phyloP scores from a whole-genome alignment of 2,888 invertebrate species.

The Petrophora chlorosata region DNA sequence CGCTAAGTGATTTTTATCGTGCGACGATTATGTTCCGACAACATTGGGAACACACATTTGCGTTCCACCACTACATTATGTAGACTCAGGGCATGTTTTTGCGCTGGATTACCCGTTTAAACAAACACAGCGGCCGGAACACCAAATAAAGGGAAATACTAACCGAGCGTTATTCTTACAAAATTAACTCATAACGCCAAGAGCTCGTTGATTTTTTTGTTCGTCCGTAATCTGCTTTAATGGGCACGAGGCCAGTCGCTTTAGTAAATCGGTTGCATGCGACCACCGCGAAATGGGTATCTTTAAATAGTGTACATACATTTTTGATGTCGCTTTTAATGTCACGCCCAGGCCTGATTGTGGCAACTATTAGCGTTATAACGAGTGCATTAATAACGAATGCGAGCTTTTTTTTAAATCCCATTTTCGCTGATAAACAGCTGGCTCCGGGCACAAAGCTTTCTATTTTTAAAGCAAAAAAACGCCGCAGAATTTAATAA shows the following conservation, averaged over 20 bases:
- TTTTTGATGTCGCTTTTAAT: conserved; percentile 79
- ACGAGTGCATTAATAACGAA: conserved; percentile 70
- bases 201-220: conserved; percentile 76
- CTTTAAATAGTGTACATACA: conserved; percentile 79
- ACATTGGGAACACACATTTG: conserved; percentile 70
- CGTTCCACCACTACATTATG: conserved; percentile 65
- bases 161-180: conserved; percentile 80
- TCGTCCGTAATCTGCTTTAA: conserved; percentile 78
- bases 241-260: conserved; percentile 80
- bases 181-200: conserved; percentile 83
- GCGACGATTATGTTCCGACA: conserved; percentile 67
- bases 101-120: conserved; percentile 77
- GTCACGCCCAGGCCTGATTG: conserved; percentile 69
- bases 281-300: conserved; percentile 75
- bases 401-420: conserved; percentile 35
- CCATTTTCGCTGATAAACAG: conserved; percentile 32
- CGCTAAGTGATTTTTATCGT: conserved; percentile 78
- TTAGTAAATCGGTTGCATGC: conserved; percentile 76
- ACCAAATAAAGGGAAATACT: conserved; percentile 79
- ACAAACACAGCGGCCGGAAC: conserved; percentile 75
- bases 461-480: conserved; percentile 45
- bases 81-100: conserved; percentile 66
- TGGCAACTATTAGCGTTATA: conserved; percentile 77
- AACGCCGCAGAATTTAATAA: conserved; percentile 68
- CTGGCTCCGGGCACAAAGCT: conserved; percentile 7